Base-by-base conservation (phyloP, 2,888 invertebrate genomes). In the Branchipolynoe longqiensis region DNA sequence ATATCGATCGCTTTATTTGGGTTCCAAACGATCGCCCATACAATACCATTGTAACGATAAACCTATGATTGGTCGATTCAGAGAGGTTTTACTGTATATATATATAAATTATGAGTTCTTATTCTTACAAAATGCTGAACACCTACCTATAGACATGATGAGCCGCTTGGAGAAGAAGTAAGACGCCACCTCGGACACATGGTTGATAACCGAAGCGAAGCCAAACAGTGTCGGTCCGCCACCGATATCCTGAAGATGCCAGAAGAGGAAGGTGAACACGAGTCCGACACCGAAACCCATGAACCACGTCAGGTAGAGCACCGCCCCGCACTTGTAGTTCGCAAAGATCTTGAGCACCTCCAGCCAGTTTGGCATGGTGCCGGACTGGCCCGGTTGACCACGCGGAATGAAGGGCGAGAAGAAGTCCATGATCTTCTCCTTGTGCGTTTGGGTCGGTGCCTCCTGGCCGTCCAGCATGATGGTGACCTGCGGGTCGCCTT, bases 251-350 rank as follows among this genome's bases (percentile, higher is more conserved):
- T 93, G 95, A 78, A 99, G 95, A 94, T 99, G 99, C 99, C 99
- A 99, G 95, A 99, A 99, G 85, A 99, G 96, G 94, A 99, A 99
- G 2, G 99, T 98, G 94, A 99, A 99, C 90, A 99, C 99, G 90
- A 99, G 95, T 0, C 99, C 99, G 91, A 99, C 98, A 84, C 99
- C 99, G 93, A 99, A 98, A 85, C 99, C 99, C 98, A 99, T 99
- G 94, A 98, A 98, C 98, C 99, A 99, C 81, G 98, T 97, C 48
- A 99, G 98, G 93, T 98, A 97, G 81, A 99, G 87, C 82, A 89
- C 84, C 31, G 88, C 85, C 89, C 91, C 97, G 89, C 98, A 98
- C 93, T 98, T 97, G 85, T 98, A 94, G 93, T 97, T 97, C 91
- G 97, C 97, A 94, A 98, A 97, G 92, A 98, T 97, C 88, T 96